Conservation (phyloP, 2,797 vertebrate genomes). For the Phaenicophaeus curvirostris region DNA sequence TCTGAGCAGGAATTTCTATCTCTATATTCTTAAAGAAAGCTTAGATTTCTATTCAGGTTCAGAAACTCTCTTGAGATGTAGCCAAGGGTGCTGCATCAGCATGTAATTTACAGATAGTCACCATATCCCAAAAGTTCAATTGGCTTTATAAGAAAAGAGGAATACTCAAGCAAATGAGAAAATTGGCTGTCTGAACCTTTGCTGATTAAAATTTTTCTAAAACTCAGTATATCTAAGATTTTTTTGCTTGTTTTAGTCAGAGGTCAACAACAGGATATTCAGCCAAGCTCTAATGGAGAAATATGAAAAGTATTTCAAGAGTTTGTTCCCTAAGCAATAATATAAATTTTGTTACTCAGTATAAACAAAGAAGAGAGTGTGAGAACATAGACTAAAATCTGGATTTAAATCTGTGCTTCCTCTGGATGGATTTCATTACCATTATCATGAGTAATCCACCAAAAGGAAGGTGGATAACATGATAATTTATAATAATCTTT, state of each 20-base stretch:
- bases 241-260: neutral
- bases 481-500: neutral
- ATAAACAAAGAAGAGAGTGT: neutral
- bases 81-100: neutral
- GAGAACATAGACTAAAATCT: neutral
- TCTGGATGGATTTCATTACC: rapidly evolving
- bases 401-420: neutral
- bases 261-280: neutral
- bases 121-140: neutral
- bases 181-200: neutral
- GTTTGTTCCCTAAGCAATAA: neutral
- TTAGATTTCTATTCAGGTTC: neutral
- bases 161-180: neutral
- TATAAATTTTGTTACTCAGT: neutral
- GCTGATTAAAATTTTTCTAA: neutral
- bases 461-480: rapidly evolving
- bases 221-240: neutral
- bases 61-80: neutral
- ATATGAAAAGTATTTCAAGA: neutral
- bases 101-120: neutral
- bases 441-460: neutral
- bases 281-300: neutral
- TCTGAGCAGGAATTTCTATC: slow-evolving; percentile 3
- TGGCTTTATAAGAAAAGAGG: neutral
- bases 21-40: neutral